phyloP scores from a whole-genome alignment of 2,797 vertebrate genomes.

The Zalophus californianus region DNA sequence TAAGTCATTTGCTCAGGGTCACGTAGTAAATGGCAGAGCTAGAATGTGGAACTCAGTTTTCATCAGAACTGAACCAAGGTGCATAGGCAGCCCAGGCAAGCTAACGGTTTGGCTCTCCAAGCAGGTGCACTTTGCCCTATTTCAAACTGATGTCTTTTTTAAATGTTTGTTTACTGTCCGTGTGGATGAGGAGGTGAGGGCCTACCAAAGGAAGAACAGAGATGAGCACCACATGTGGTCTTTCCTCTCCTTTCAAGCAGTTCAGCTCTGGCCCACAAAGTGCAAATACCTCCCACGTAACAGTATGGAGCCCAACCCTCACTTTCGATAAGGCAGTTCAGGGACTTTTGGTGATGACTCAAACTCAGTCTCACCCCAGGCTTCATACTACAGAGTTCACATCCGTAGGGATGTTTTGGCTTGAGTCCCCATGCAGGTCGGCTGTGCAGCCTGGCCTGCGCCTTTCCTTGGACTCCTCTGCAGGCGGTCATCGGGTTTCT shows the following conservation, averaged over 20 bases:
- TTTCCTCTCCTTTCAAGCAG: background rate
- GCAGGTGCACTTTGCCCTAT: background rate
- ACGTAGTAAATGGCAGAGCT: background rate
- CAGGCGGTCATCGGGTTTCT: background rate
- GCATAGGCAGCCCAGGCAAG: background rate
- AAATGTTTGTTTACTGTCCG: background rate
- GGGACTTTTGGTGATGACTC: background rate
- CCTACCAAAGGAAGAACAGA: background rate
- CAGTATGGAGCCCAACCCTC: background rate
- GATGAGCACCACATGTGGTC: rapidly evolving
- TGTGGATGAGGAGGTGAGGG: background rate
- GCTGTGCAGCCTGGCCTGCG: background rate
- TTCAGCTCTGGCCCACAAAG: background rate
- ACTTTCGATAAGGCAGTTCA: background rate
- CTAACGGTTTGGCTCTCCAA: background rate
- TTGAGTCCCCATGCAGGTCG: background rate
- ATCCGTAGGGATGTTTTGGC: background rate
- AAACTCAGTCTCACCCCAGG: rapidly evolving
- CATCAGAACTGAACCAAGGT: background rate
- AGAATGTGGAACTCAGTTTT: background rate
- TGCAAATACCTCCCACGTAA: background rate
- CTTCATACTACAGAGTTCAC: rapidly evolving
- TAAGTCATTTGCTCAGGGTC: background rate
- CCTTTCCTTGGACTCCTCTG: background rate
- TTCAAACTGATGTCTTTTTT: background rate